Conservation (phyloP, 64 coral and sea anemone species). For the Dendronephthya gigantea region DNA sequence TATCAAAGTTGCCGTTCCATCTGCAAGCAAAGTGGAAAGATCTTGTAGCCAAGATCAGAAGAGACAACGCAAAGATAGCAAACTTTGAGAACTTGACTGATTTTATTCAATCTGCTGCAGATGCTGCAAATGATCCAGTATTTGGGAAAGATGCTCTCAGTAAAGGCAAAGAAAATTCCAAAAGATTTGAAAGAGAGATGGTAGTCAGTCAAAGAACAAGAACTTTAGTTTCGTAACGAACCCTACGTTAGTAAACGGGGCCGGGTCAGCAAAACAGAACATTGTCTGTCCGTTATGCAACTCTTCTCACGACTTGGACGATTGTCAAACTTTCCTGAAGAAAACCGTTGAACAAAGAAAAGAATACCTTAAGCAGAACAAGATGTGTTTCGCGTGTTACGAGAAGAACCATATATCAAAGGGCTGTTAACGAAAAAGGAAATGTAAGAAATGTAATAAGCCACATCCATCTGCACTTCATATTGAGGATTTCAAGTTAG, state of each 20-base stretch:
- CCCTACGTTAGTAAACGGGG: conserved; percentile 26
- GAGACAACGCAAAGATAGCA: not conserved
- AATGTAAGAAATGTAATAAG: conserved; percentile 46
- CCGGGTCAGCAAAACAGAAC: conserved; percentile 31
- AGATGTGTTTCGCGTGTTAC: conserved; percentile 51
- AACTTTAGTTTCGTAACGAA: not conserved
- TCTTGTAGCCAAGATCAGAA: conserved; percentile 16
- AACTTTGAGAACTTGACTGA: not conserved
- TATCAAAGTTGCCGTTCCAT: not conserved
- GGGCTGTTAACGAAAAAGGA: conserved; percentile 32
- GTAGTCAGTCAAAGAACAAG: not conserved
- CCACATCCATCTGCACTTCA: conserved; percentile 58
- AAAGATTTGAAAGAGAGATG: not conserved
- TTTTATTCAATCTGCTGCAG: conserved; percentile 22
- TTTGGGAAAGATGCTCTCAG: conserved; percentile 41
- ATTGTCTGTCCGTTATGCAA: not conserved
- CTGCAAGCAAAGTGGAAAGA: conserved; percentile 29
- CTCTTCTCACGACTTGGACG: conserved; percentile 27
- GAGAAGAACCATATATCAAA: conserved; percentile 41
- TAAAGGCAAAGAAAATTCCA: conserved; percentile 23
- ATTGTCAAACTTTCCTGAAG: conserved; percentile 38
- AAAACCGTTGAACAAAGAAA: conserved; percentile 54
- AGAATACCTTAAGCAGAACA: conserved; percentile 38
- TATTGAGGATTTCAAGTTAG: conserved; percentile 42
- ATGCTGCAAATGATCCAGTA: conserved; percentile 41